Evolutionary conservation across 2,888 invertebrate genomes (phyloP).

Genomic region (Tetanocera ferruginea): DNA sequence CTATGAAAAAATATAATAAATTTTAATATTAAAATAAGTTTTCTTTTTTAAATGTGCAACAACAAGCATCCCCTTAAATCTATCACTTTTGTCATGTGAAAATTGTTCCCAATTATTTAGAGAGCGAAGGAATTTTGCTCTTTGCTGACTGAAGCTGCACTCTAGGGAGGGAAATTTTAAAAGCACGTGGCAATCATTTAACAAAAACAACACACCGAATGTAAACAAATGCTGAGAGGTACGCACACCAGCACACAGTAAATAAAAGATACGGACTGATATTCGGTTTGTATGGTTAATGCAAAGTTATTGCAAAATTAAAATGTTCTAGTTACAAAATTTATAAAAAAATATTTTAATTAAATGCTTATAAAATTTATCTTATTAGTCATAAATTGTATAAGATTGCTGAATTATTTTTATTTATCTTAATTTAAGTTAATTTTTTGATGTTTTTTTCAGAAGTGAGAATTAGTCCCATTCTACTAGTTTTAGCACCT

Average conservation of each 20-base stretch:
- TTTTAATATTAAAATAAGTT: neutral
- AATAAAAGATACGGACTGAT: neutral
- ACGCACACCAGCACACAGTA: neutral
- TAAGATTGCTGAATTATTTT: neutral
- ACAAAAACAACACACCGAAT: slow-evolving; percentile 36
- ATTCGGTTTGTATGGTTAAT: neutral
- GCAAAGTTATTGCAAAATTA: neutral
- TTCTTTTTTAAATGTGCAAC: slow-evolving; percentile 13
- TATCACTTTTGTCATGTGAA: neutral
- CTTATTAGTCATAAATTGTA: neutral
- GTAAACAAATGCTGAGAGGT: slow-evolving; percentile 43
- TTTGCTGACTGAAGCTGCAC: slow-evolving; percentile 5
- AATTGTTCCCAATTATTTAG: neutral
- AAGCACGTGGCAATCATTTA: slow-evolving; percentile 41
- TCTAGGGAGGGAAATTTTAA: slow-evolving; percentile 21
- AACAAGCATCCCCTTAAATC: neutral
- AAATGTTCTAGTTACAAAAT: neutral
- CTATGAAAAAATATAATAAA: no score
- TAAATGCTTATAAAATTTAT: neutral
- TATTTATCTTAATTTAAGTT: neutral
- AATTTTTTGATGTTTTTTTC: neutral
- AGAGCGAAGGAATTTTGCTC: slow-evolving; percentile 8
- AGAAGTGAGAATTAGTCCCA: neutral
- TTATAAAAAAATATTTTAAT: neutral
- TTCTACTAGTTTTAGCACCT: no score